Percentiles rank a stretch among this genome's conserved stretches.
Evolutionary conservation across 1,140 invertebrate genomes (phyloP).

Genomic region (Arctopsyche grandis): DNA sequence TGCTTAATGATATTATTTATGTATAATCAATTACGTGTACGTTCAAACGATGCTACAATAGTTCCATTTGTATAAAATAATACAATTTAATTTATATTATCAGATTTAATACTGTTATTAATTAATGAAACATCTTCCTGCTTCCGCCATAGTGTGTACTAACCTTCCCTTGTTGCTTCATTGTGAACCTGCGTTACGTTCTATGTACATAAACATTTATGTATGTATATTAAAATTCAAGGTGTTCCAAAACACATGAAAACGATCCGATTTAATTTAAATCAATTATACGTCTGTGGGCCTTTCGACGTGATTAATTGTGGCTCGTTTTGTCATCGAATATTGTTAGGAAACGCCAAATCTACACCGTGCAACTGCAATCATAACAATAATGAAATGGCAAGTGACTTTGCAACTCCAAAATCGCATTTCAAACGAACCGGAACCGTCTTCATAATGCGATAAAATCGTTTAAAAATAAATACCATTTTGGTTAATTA

Average conservation of each 20-base stretch:
- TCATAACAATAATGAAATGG: not conserved
- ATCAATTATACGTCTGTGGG: not conserved
- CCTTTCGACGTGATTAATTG: not conserved
- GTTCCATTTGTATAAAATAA: too few relatives aligned
- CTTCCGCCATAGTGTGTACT: not conserved
- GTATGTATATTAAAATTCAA: slow-evolving; percentile 8
- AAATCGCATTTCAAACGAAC: not conserved
- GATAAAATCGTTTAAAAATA: too few relatives aligned
- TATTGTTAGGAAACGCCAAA: not conserved
- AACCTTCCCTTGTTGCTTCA: slow-evolving; percentile 2
- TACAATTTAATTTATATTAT: too few relatives aligned
- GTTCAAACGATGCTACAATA: too few relatives aligned
- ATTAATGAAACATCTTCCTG: not conserved
- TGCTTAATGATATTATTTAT: too few relatives aligned
- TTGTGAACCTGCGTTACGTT: too few relatives aligned
- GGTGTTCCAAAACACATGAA: not conserved
- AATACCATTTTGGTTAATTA: too few relatives aligned
- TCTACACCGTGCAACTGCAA: not conserved
- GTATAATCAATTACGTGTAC: too few relatives aligned
- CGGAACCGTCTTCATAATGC: not conserved
- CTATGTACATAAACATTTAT: not conserved
- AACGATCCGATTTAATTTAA: not conserved
- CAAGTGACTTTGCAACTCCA: slow-evolving; percentile 8
- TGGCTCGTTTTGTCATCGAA: not conserved
- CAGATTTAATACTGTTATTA: too few relatives aligned